phyloP scores from a whole-genome alignment of 1,140 invertebrate species.

The Pseudomyrmex gracilis region DNA sequence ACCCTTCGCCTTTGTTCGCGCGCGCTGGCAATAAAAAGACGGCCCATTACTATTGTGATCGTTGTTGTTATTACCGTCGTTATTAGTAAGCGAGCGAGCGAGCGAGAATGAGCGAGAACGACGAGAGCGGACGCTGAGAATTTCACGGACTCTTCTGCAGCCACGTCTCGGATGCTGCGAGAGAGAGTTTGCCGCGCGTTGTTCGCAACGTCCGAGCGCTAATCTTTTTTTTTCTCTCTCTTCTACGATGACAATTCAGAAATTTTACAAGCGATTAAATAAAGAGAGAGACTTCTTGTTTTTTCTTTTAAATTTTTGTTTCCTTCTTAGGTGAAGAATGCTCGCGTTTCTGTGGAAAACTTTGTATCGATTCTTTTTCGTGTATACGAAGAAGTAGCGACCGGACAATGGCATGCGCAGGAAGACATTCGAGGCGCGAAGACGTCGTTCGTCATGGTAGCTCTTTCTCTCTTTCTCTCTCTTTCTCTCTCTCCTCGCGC shows the following conservation, averaged over 20 bases:
- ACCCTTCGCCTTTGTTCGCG: conserved; percentile 68
- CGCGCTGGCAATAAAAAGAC: conserved; percentile 66
- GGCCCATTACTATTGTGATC: conserved; percentile 72
- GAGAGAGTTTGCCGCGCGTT: neutral
- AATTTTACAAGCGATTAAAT: conserved; percentile 8
- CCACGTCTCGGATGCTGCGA: too few relatives aligned
- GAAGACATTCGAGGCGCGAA: conserved; percentile 49
- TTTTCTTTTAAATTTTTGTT: neutral
- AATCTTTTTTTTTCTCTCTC: neutral
- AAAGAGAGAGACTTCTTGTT: neutral
- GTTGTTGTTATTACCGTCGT: conserved; percentile 69
- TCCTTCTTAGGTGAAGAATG: too few relatives aligned
- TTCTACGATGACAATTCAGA: neutral
- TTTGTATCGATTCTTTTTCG: conserved; percentile 13
- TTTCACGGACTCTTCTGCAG: conserved; percentile 53
- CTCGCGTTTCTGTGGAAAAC: neutral
- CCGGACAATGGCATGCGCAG: conserved; percentile 13
- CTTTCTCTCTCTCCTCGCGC: conserved; percentile 28
- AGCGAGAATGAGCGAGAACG: neutral
- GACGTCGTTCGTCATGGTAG: conserved; percentile 69
- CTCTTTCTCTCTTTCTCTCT: conserved; percentile 21
- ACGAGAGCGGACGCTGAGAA: conserved; percentile 20
- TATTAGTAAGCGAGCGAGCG: conserved; percentile 66
- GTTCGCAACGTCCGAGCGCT: neutral
- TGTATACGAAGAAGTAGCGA: conserved; percentile 29